Evolutionary conservation across 2,797 vertebrate genomes (phyloP).

Genomic region (Poliocrania exsul): DNA sequence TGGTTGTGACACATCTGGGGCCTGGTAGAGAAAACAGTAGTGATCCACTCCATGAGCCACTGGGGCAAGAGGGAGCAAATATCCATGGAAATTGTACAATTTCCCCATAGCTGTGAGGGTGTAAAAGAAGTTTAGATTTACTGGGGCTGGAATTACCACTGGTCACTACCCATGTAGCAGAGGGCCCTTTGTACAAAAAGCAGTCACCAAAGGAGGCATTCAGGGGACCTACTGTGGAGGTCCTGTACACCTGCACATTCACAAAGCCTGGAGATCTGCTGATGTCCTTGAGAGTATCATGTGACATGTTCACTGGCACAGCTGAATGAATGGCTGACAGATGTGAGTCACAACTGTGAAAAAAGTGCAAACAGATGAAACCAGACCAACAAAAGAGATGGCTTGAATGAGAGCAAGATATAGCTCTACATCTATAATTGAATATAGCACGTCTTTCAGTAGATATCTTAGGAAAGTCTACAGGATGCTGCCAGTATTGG

Average conservation of each 20-base stretch:
- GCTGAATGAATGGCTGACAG: neutral
- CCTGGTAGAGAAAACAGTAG: neutral
- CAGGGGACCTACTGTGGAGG: neutral
- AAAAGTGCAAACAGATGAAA: neutral
- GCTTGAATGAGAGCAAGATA: neutral
- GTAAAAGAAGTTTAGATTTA: neutral
- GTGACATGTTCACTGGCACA: neutral
- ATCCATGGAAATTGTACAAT: neutral
- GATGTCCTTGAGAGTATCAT: neutral
- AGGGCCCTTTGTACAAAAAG: neutral
- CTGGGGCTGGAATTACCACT: neutral
- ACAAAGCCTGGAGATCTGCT: neutral
- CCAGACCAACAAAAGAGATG: neutral
- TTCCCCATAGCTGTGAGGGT: neutral
- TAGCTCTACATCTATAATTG: accelerated
- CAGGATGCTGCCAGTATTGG: neutral
- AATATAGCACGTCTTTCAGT: neutral
- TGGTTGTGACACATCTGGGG: neutral
- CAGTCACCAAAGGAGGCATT: neutral
- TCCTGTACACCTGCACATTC: neutral
- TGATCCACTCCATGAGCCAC: neutral
- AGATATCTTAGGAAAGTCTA: neutral
- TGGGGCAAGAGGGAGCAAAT: neutral
- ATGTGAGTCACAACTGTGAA: neutral
- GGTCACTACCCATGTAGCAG: neutral